These are phyloP conservation scores for Nicator chloris DNA, from an alignment of 2,113 vertebrate species.

Conservation along the genomic window DNA sequence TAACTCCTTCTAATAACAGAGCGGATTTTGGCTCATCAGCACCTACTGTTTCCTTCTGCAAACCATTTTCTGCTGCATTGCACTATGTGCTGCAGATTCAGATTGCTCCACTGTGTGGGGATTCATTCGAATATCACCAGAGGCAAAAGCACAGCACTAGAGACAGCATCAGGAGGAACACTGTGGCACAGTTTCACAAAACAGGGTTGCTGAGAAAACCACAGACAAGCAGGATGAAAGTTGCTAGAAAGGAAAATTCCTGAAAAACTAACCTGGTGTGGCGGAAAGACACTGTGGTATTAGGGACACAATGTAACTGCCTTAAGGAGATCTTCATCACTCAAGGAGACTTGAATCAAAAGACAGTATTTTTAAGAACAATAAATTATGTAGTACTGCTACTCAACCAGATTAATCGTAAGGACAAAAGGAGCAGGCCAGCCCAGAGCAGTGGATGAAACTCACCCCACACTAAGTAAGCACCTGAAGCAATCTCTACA, in stretches of 20 bases:
- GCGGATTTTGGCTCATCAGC: not conserved
- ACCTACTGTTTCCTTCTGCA: not conserved
- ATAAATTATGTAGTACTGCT: not conserved
- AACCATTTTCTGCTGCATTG: not conserved
- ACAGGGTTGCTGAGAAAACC: not conserved
- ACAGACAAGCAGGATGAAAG: not conserved
- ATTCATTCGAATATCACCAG: not conserved
- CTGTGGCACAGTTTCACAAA: not conserved
- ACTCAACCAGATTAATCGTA: not conserved
- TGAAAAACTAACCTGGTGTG: not conserved
- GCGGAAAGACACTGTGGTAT: not conserved
- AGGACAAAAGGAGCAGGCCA: not conserved
- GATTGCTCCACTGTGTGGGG: not conserved
- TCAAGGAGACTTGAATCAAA: not conserved
- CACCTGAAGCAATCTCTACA: not conserved
- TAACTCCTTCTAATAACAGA: not conserved
- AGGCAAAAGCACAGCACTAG: not conserved
- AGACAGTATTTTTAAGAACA: not conserved
- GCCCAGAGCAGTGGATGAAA: not conserved
- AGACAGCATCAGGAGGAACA: not conserved
- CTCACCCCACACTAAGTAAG: not conserved
- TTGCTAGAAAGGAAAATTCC: not conserved
- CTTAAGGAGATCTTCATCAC: not conserved
- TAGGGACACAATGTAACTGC: not conserved
- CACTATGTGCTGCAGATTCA: not conserved